These are phyloP conservation scores for Periophthalmus magnuspinnatus DNA, from an alignment of 2,797 vertebrate genomes.

Conservation along the genomic window DNA sequence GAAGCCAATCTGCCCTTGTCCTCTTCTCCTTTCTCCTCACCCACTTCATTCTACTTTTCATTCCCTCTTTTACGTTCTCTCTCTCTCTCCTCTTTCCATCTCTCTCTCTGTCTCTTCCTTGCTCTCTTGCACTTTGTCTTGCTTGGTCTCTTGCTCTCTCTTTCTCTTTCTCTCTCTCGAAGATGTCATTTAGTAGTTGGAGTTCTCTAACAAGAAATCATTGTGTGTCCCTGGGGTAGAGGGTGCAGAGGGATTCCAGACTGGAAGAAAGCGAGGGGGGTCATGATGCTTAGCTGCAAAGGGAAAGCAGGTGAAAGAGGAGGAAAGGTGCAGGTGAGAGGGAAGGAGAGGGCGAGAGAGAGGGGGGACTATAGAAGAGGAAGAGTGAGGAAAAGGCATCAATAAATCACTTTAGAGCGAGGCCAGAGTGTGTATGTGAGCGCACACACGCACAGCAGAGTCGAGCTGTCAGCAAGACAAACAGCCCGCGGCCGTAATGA, in stretches of 20 bases:
- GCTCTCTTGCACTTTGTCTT: not conserved
- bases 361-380: constrained; percentile 30
- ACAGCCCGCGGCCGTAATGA: constrained; percentile 73
- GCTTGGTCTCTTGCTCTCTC: not conserved
- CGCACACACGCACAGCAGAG: constrained; percentile 37
- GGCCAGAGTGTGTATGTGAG: constrained; percentile 29
- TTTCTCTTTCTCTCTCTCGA: constrained; percentile 38
- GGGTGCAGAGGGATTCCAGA: constrained; percentile 58
- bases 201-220: constrained; percentile 83
- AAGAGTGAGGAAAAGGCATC: constrained; percentile 55
- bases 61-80: constrained; percentile 39
- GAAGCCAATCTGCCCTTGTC: constrained; percentile 57
- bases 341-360: constrained; percentile 12
- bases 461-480: constrained; percentile 71
- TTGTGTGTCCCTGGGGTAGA: constrained; percentile 76
- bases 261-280: constrained; percentile 11
- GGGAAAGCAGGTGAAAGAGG: constrained; percentile 26
- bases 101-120: constrained; percentile 22
- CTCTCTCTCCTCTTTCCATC: constrained; percentile 29
- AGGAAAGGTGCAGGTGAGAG: constrained; percentile 33
- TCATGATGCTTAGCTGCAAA: constrained; percentile 55
- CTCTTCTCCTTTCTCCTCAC: constrained; percentile 40
- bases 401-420: constrained; percentile 77
- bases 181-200: constrained; percentile 82
- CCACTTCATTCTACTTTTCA: constrained; percentile 51